Base-by-base conservation (phyloP, 2,888 invertebrate genomes). In the Pseudanteris insignis region DNA sequence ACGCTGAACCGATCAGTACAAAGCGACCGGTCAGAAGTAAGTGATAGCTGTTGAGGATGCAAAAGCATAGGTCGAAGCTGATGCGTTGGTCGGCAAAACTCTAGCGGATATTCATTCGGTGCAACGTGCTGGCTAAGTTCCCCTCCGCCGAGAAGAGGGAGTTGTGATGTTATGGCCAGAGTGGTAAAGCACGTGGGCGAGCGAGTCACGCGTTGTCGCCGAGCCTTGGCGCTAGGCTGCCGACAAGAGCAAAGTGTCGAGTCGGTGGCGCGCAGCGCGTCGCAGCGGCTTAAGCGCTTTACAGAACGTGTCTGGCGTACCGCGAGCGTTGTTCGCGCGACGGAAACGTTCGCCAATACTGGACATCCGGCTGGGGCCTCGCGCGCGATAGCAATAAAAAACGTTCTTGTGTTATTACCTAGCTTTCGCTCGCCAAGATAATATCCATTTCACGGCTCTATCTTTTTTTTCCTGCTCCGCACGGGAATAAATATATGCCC, bases 281-380 rank as follows among this genome's bases (percentile, higher is more conserved):
- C 67, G 64, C 51, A 58, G 58, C 54, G 66, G 66, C 67, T 65
- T 58, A 64, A 66, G 64, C 57, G 58, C 60, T 64, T 61, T 51
- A 50, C 46, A 59, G 55, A 59, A 57, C 41, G 48, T 33, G 40
- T 54, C 50, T 41, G n/a, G n/a, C n/a, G n/a, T n/a, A 36, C 51
- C 38, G 58, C 58, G 46, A 50, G 48, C 44, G 47, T 57, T 47
- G 51, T 32, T n/a, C n/a, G 53, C 37, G 62, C 53, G 54, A 40
- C 59, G 68, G 65, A 70, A 72, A 71, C 62, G 63, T 59, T 67
- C 64, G 64, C 63, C 71, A 67, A 72, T 74, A 72, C 72, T 69
- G 67, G 72, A 73, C 69, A 73, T 72, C 71, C 70, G 70, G 66
- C 48, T 63, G 60, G 63, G 55, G 55, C 41, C 46, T 62, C 48